Conservation (phyloP, 2,797 vertebrate genomes). For the Macropus fuliginosus region DNA sequence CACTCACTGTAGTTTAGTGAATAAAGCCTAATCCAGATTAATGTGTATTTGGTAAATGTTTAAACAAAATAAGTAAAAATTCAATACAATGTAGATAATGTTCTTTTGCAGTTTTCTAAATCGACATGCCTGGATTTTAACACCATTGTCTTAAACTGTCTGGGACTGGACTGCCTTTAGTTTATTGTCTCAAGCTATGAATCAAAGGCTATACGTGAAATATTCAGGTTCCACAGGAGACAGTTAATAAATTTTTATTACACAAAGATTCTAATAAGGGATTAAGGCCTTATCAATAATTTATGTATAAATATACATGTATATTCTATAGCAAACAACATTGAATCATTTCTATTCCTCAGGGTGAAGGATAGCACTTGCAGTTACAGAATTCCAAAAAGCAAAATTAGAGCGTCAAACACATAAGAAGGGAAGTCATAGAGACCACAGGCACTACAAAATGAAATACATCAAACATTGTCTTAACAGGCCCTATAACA, state of each 20-base stretch:
- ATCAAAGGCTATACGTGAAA: background rate
- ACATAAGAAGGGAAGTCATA: background rate
- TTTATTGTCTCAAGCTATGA: background rate
- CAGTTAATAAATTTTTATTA: background rate
- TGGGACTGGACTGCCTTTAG: background rate
- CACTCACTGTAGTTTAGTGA: background rate
- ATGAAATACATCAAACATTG: background rate
- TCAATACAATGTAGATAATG: background rate
- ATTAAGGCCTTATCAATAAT: background rate
- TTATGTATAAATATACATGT: background rate
- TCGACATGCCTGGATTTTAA: background rate
- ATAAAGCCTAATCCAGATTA: background rate
- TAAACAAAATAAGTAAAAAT: background rate
- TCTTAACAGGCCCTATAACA: background rate
- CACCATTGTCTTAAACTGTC: background rate
- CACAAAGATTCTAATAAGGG: background rate
- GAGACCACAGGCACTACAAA: background rate
- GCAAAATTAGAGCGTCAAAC: background rate
- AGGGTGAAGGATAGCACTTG: background rate
- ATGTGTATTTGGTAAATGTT: background rate
- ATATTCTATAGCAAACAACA: background rate
- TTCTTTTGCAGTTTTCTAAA: background rate
- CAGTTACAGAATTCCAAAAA: background rate
- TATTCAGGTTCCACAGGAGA: background rate
- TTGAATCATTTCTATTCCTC: background rate